Evolutionary conservation across 1,140 invertebrate genomes (phyloP).

Genomic region (Drosophila willistoni): DNA sequence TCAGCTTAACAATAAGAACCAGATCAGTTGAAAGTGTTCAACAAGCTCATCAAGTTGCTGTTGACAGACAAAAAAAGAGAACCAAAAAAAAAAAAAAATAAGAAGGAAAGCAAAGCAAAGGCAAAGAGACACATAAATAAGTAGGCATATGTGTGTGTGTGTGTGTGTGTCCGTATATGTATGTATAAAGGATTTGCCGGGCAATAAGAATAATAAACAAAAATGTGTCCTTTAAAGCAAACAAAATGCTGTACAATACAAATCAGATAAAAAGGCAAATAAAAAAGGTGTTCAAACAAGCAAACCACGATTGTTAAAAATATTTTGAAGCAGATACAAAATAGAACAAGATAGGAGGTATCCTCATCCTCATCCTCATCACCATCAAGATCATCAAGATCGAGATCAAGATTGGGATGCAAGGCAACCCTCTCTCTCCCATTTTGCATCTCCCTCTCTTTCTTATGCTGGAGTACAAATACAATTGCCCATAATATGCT

Average conservation of each 20-base stretch:
- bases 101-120: neutral
- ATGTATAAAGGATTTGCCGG: conserved; percentile 50
- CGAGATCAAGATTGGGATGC: conserved; percentile 43
- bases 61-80: conserved; percentile 54
- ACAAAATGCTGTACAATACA: conserved; percentile 73
- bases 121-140: neutral
- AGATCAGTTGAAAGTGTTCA: conserved; percentile 63
- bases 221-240: conserved; percentile 75
- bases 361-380: conserved; percentile 16
- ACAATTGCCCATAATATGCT: conserved; percentile 79
- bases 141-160: neutral
- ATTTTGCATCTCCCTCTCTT: conserved; percentile 18
- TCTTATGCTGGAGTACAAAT: conserved; percentile 35
- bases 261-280: conserved; percentile 70
- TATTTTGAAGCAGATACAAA: conserved; percentile 77
- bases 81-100: conserved; percentile 8
- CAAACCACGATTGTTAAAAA: conserved; percentile 81
- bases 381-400: conserved; percentile 37
- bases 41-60: conserved; percentile 74
- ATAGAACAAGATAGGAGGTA: conserved; percentile 59
- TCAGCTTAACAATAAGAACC: conserved; percentile 63
- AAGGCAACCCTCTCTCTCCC: conserved; percentile 26
- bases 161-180: neutral
- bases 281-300: conserved; percentile 81
- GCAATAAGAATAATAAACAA: conserved; percentile 76